These are phyloP conservation scores for Helicolenus hilgendorfi DNA, from an alignment of 2,797 vertebrate species.

Conservation along the genomic window DNA sequence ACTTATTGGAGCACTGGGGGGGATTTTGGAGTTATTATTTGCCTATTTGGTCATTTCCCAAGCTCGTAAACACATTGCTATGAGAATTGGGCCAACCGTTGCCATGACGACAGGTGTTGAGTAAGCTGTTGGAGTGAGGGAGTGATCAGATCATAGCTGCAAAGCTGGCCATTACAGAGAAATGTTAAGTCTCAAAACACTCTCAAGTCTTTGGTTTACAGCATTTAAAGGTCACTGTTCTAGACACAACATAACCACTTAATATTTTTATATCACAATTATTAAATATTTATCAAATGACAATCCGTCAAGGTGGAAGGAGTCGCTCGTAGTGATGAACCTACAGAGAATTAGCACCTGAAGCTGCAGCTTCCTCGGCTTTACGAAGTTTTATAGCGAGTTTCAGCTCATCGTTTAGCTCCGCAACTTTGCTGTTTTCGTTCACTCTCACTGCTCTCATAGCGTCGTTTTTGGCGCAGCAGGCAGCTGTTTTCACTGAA, in stretches of 20 bases:
- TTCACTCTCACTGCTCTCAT: background rate
- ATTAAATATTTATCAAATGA: background rate
- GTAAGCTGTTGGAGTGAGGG: conserved; percentile 45
- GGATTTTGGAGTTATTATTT: conserved; percentile 37
- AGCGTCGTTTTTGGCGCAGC: background rate
- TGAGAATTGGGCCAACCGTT: conserved; percentile 56
- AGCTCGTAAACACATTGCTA: conserved; percentile 60
- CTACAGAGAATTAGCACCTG: background rate
- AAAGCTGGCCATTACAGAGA: background rate
- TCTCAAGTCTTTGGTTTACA: background rate
- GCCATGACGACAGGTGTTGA: conserved; percentile 58
- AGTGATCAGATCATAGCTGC: conserved; percentile 35
- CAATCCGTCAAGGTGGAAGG: background rate
- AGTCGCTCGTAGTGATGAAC: background rate
- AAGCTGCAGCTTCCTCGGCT: background rate
- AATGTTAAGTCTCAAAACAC: background rate
- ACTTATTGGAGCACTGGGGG: conserved; percentile 6
- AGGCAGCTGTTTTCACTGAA: background rate
- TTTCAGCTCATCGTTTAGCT: background rate
- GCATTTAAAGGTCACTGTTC: background rate
- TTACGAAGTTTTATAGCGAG: background rate
- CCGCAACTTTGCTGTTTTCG: background rate
- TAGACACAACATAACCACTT: background rate
- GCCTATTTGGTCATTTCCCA: conserved; percentile 54
- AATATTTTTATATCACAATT: background rate